Evolutionary conservation across 1,140 invertebrate species (phyloP).

Genomic region (Drosophila sucinea): DNA sequence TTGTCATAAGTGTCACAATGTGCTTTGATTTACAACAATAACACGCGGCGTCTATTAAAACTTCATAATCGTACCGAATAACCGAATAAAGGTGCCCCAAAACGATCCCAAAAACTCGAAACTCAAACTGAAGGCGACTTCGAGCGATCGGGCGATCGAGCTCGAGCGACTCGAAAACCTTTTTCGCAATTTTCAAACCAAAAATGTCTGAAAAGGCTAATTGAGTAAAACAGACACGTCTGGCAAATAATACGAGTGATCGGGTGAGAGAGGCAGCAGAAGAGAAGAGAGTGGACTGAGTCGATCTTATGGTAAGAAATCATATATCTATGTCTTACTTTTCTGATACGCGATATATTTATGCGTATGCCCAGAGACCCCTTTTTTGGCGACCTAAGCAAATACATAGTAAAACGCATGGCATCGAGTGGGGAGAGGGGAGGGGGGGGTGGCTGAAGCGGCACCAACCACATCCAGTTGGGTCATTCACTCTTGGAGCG

Average conservation of each 20-base stretch:
- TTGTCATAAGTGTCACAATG: constrained; percentile 81
- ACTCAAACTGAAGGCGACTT: background rate
- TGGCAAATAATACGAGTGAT: constrained; percentile 68
- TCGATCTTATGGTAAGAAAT: constrained; percentile 64
- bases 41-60: constrained; percentile 71
- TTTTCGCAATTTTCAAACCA: constrained; percentile 37
- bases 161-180: constrained; percentile 7
- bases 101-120: constrained; percentile 12
- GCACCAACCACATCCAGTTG: constrained; percentile 28
- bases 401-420: constrained; percentile 52
- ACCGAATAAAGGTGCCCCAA: constrained; percentile 73
- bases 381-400: constrained; percentile 81
- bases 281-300: constrained; percentile 45
- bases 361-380: constrained; percentile 72
- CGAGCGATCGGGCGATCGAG: background rate
- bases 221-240: constrained; percentile 65
- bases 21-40: constrained; percentile 80
- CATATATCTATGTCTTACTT: constrained; percentile 71
- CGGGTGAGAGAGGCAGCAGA: constrained; percentile 12
- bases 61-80: constrained; percentile 80
- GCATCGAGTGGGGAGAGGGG: too few relatives aligned
- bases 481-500: constrained; percentile 41
- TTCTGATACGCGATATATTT: constrained; percentile 52
- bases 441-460: background rate
- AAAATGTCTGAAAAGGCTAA: constrained; percentile 36